Evolutionary conservation across 2,113 vertebrate species (phyloP).

Genomic region (Strigops habroptila): DNA sequence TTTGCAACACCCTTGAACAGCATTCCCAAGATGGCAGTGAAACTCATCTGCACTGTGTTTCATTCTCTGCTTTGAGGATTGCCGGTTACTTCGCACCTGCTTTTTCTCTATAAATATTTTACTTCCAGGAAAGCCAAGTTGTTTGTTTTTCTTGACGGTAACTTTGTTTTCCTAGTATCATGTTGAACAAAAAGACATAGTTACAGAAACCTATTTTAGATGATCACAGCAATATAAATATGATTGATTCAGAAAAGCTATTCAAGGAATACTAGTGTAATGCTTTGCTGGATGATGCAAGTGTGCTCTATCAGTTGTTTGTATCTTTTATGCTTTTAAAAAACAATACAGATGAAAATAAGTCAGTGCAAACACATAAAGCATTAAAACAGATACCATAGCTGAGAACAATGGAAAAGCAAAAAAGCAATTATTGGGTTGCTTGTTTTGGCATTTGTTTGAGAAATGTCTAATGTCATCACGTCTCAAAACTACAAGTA

Average conservation of each 20-base stretch:
- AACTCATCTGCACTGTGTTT: neutral
- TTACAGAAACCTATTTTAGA: neutral
- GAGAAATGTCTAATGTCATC: neutral
- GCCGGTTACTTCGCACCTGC: neutral
- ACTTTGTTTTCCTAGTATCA: neutral
- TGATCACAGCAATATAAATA: conserved; percentile 30
- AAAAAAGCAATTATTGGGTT: conserved; percentile 4
- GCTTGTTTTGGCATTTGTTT: neutral
- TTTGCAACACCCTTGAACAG: neutral
- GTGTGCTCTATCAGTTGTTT: neutral
- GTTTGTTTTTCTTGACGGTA: neutral
- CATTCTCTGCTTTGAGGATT: neutral
- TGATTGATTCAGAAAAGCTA: neutral
- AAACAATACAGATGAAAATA: neutral
- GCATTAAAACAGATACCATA: neutral
- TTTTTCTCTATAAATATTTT: conserved; percentile 15
- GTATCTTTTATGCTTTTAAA: conserved; percentile 27
- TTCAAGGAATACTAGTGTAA: neutral
- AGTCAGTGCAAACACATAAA: neutral
- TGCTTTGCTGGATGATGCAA: neutral
- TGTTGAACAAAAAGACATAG: conserved; percentile 8
- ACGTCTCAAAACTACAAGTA: neutral
- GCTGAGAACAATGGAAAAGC: neutral
- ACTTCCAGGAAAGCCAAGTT: neutral
- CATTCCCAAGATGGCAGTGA: neutral